Base-by-base conservation (phyloP, 2,888 invertebrate genomes). In the Ichneumoninae sp. region DNA sequence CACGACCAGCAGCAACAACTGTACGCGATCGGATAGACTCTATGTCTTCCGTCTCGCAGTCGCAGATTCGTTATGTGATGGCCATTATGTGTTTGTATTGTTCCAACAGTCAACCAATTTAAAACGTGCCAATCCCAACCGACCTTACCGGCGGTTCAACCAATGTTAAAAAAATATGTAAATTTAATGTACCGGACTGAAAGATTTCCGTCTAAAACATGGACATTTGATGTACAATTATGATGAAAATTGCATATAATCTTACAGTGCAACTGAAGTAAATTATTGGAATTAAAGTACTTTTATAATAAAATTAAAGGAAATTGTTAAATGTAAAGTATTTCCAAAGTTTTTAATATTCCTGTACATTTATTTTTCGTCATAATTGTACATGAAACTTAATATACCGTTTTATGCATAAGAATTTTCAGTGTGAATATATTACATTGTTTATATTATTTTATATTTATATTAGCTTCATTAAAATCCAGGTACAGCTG, bases 41-140 rank as follows among this genome's bases (percentile, higher is more conserved):
- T 8, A 50, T 40, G 60, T 33, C 26, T 50, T 71, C 57, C 47
- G 22, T 44, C 52, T 66, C 8, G 22, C 26, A n/a, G 50, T 10
- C 5, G n/a, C 26, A 44, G 26, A 8, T 66, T 54, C 19, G 66
- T 76, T 54, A 69, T 57, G 44, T 13, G 54, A 76, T 66, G 68
- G 57, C 19, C 26, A 69, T 60, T 69, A 77, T 22, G 13, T 22
- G 10, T 60, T 26, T 8, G 6, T 19, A 13, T 22, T n/a, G 57
- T 26, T 1, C 26, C 57, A 57, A 57, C 22, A 57, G 57, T 22
- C 57, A 10, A 26, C 44, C 44, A 16, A 3, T 16, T 47, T 4
- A 13, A 16, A 47, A 47, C 44, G 44, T 16, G 4, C 44, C 3
- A 47, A 16, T 47, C 44, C 3, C 16, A 4, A 16, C 4, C 0